Conservation (phyloP, 1,140 invertebrate genomes). For the Eumeta japonica region DNA sequence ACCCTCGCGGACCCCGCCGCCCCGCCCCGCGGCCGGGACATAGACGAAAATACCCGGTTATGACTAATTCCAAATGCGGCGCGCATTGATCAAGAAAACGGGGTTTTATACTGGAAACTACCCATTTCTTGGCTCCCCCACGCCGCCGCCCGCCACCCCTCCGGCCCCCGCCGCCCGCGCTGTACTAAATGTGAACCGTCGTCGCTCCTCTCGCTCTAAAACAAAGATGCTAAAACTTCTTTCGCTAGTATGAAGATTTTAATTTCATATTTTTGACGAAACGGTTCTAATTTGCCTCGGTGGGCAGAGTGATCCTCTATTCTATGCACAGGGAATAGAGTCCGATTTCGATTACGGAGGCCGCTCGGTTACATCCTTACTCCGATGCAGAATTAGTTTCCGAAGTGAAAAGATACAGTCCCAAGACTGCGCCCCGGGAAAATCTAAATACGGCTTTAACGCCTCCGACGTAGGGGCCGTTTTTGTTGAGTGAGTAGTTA, state of each 20-base stretch:
- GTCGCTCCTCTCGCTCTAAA: slow-evolving; percentile 49
- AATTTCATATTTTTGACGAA: slow-evolving; percentile 58
- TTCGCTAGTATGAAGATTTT: slow-evolving; percentile 58
- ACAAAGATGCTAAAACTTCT: slow-evolving; percentile 59
- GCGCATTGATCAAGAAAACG: slow-evolving; percentile 53
- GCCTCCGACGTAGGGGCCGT: slow-evolving; percentile 19
- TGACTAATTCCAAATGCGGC: slow-evolving; percentile 55
- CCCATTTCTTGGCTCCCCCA: slow-evolving; percentile 29
- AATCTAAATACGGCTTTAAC: slow-evolving; percentile 22
- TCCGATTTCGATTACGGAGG: slow-evolving; percentile 10
- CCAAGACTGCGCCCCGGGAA: slow-evolving; percentile 38
- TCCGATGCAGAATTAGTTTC: slow-evolving; percentile 56
- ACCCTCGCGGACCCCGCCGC: too few relatives aligned
- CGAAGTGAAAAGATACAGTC: slow-evolving; percentile 58
- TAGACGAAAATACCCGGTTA: slow-evolving; percentile 57
- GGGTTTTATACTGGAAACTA: slow-evolving; percentile 53
- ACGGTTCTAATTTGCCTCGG: slow-evolving; percentile 47
- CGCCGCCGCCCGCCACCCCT: slow-evolving; percentile 20
- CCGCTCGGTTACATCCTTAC: slow-evolving; percentile 43
- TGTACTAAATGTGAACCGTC: slow-evolving; percentile 44
- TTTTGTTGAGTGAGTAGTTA: slow-evolving; percentile 17
- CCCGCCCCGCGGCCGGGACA: slow-evolving; percentile 23
- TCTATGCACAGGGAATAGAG: slow-evolving; percentile 12
- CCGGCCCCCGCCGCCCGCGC: slow-evolving; percentile 20
- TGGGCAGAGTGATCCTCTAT: slow-evolving; percentile 11